Percentiles rank a stretch among this genome's conserved stretches.
phyloP scores from a whole-genome alignment of 2,113 vertebrate species.

The Xenus cinereus region DNA sequence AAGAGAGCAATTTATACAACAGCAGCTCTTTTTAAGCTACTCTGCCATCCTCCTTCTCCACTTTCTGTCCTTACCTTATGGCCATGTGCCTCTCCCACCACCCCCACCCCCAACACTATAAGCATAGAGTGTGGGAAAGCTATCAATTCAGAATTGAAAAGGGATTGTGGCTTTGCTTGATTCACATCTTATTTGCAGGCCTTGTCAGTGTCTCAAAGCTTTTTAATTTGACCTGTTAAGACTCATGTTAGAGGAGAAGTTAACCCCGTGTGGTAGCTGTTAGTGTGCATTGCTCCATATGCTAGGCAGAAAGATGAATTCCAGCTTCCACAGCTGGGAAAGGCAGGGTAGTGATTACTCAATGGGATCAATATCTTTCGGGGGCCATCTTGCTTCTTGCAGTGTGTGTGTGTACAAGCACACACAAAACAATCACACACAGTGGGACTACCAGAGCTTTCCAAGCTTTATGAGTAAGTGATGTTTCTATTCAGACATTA shows the following conservation, averaged over 20 bases:
- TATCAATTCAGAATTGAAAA: neutral
- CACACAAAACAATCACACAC: neutral
- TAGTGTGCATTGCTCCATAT: neutral
- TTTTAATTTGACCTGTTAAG: neutral
- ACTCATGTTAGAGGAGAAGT: neutral
- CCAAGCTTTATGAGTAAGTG: neutral
- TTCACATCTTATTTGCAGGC: neutral
- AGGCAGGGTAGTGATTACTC: neutral
- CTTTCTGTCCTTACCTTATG: neutral
- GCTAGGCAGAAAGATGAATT: neutral
- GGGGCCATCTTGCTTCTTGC: neutral
- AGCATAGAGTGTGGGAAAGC: neutral
- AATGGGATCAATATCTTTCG: neutral
- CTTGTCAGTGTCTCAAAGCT: neutral
- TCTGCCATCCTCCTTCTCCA: neutral
- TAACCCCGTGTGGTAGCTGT: rapidly evolving
- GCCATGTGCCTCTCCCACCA: no score
- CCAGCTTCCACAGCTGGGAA: neutral
- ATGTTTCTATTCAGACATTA: neutral
- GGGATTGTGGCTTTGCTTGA: neutral
- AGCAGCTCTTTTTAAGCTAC: neutral
- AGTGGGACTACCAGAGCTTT: neutral
- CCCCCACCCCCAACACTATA: no score
- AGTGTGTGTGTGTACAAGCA: neutral
- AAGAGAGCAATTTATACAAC: neutral